Evolutionary conservation across 2,797 vertebrate species (phyloP), one percentile per base, ranked within the genome.

Genomic region (Acrossocheilus fasciatus): DNA sequence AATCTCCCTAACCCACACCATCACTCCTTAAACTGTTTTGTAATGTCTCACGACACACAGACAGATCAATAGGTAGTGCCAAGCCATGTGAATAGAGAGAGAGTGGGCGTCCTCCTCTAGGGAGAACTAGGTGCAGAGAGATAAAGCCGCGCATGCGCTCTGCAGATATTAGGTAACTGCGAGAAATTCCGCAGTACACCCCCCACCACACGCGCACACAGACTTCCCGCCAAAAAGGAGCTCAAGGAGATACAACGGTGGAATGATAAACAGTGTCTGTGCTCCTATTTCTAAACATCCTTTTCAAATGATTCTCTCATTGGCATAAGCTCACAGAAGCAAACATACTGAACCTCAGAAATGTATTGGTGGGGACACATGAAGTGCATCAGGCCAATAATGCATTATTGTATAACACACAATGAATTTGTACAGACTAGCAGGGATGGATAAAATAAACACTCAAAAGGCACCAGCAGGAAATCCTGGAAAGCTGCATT

Each of bases 131-230:
- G 80, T 89, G 62, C 86, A 77, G 59, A 64, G 30, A 54, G 72
- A 79, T 85, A 59, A 76, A 87, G 43, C 64, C 41, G 52, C 85
- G 81, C 88, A 69, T 87, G 88, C 80, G 77, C 85, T 78, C 64
- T 75, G 17, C 11, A 77, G 64, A 84, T 74, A 88, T 90, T 89
- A 89, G 87, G 87, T 89, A 90, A 88, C 82, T 43, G 76, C 34
- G 80, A 89, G 87, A 88, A 88, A 88, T 88, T 89, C 88, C 74
- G 90, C 90, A 90, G 86, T 91, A 85, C 81, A 73, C 64, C 36
- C 85, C 86, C 66, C 47, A 75, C 72, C 76, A 14, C 83, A 84
- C 11, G 17, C 47, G 18, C 80, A 50, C 47, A 72, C 69, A 83
- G 70, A 73, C 78, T 81, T 85, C 70, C 81, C 77, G 70, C 39